These are phyloP conservation scores for Todiramphus saurophagus DNA, from an alignment of 2,113 vertebrate genomes.

Conservation along the genomic window DNA sequence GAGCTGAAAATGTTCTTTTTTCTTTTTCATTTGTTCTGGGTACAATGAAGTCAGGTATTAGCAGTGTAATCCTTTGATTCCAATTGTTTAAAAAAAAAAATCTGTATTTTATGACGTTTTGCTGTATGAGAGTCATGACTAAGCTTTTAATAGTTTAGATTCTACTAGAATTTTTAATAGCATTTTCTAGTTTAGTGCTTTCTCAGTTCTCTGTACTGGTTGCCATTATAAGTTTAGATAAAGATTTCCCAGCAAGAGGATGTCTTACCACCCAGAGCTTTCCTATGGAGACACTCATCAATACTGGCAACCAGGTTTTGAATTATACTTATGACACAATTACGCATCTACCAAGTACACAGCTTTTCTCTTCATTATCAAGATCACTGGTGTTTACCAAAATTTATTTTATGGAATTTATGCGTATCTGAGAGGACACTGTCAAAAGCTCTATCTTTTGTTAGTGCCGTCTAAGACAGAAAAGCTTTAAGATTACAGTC, in stretches of 20 bases:
- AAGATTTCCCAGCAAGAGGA: not conserved
- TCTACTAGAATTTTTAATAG: conserved; percentile 41
- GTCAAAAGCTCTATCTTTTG: not conserved
- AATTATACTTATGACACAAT: not conserved
- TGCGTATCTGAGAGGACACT: not conserved
- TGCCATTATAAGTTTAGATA: conserved; percentile 7
- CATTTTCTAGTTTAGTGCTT: conserved; percentile 45
- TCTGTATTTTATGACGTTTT: not conserved
- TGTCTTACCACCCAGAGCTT: not conserved
- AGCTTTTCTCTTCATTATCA: not conserved
- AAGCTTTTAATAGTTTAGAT: conserved; percentile 46
- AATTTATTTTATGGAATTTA: not conserved
- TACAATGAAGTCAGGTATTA: not conserved
- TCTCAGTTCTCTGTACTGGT: not conserved
- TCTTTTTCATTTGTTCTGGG: not conserved
- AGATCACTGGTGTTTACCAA: not conserved
- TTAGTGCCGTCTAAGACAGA: not conserved
- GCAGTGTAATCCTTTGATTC: not conserved
- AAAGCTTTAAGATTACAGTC: not conserved
- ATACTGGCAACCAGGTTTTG: not conserved
- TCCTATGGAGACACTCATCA: not conserved
- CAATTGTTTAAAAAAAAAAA: conserved; percentile 17
- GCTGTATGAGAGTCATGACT: not conserved
- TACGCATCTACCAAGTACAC: not conserved
- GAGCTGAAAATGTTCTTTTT: not conserved